Evolutionary conservation across 2,113 vertebrate genomes (phyloP), one percentile per base, ranked within the genome.

Genomic region (Mesocricetus auratus): DNA sequence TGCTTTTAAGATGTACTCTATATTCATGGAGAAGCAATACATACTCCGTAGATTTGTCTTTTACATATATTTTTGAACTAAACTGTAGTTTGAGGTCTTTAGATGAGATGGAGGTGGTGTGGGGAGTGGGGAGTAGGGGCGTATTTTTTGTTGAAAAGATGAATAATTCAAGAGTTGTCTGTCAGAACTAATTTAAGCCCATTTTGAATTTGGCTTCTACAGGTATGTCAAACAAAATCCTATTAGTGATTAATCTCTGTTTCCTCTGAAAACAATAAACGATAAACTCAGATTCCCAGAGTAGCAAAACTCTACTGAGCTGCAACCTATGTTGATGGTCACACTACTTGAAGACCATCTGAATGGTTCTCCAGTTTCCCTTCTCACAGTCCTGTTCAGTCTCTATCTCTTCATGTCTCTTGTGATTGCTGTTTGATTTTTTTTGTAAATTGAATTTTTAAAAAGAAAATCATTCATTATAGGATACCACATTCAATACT

Each of bases 161-260:
- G 97, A 98, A 97, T 98, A 98, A 98, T 98, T 98, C 98, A 98
- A 96, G 95, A 93, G 77, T 66, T 94, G 62, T 81, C 93, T 97
- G 97, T 97, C 96, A 97, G 95, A 97, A 98, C 96, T 98, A 97
- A 98, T 97, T 97, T 94, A 97, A 97, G 82, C 94, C 96, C 47
- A 96, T 86, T 88, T 90, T 89, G 93, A 83, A 94, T 97, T 60
- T 98, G 96, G 97, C 96, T 98, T 71, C 86, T 97, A 96, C 60
- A 97, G 95, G 89, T 97, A 94, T 93, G 86, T 60, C 62, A 83
- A 91, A 94, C 89, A 97, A 94, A 98, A 68, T 96, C 93, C 92
- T 53, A 56, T 73, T 95, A 92, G 50, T 87, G 96, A 98, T 97
- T 96, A 97, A 95, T 71, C 75, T 42, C 78, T 64, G 62, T 89